Conservation (phyloP, 1,140 invertebrate species). For the Plectrocnemia conspersa region DNA sequence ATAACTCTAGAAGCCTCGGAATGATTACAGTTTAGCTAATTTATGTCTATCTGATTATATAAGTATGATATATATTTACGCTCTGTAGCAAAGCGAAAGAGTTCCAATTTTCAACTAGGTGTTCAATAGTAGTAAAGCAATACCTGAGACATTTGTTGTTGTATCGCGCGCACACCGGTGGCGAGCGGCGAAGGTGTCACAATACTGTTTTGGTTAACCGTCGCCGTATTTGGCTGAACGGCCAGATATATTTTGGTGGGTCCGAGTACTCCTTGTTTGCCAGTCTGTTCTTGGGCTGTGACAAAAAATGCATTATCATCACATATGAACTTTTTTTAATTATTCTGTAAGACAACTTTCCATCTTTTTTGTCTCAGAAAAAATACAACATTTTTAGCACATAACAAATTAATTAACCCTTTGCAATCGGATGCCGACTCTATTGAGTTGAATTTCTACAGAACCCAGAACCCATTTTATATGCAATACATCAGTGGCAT, state of each 20-base stretch:
- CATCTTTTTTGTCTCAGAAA: not conserved
- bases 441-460: too few species aligned
- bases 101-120: too few species aligned
- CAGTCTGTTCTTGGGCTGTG: slow-evolving; percentile 71
- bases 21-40: too few species aligned
- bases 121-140: slow-evolving; percentile 34
- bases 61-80: too few species aligned
- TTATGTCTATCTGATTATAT: too few species aligned
- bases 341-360: too few species aligned
- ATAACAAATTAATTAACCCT: not conserved
- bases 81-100: too few species aligned
- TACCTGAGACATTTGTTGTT: slow-evolving; percentile 37
- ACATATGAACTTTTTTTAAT: slow-evolving; percentile 7
- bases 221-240: slow-evolving; percentile 59
- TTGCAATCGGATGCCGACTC: not conserved
- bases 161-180: slow-evolving; percentile 46
- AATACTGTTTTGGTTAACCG: slow-evolving; percentile 44
- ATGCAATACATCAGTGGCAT: too few species aligned
- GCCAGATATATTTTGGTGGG: slow-evolving; percentile 81
- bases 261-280: slow-evolving; percentile 74
- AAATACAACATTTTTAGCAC: slow-evolving; percentile 15
- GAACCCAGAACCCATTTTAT: too few species aligned
- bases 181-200: slow-evolving; percentile 50
- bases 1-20: too few species aligned
- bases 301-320: slow-evolving; percentile 24